Evolutionary conservation across 2,113 vertebrate species (phyloP), one percentile per base, ranked within the genome.

Genomic region (Platysteira castanea): DNA sequence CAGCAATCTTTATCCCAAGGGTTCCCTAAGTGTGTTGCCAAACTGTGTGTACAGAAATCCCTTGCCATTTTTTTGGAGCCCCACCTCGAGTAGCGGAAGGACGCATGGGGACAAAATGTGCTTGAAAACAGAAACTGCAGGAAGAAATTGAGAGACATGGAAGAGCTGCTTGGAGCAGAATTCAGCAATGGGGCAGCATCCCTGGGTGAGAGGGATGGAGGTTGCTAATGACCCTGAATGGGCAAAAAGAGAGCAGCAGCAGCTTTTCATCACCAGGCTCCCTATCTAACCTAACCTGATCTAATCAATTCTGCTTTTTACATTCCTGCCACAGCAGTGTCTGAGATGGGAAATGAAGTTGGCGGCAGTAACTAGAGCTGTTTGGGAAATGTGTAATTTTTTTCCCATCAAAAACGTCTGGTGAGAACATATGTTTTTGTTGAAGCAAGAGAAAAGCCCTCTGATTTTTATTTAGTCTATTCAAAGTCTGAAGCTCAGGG

Each of bases 261-360:
- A 93, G 75, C 35, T 77, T 89, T 91, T 85, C 74, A 73, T 87
- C 81, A 67, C 42, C 28, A 30, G 54, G 33, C 68, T 90, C 49
- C 60, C 49, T n/a, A 23, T 61, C 80, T 89, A 73, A 53, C 52
- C 35, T 79, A 67, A 54, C 60, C 64, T 53, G 26, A 11, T 84
- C 59, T 85, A 60, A 95, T 88, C 68, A 74, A 56, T 94, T 78
- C 89, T 92, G 56, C 80, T 84, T 95, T 93, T 60, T 77, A 77
- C 2, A 6, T 74, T 94, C 33, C 82, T 87, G 61, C 67, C 69
- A 68, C 6, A 9, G 67, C 39, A 56, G 65, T 53, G 67, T 69
- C 74, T 73, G 87, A 92, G 49, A 46, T 87, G 44, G 68, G 77
- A 93, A 92, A 93, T 5, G 13, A 93, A 84, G 74, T 87, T 7